phyloP scores from a whole-genome alignment of 2,113 vertebrate genomes.

The Nothocercus nigrocapillus region DNA sequence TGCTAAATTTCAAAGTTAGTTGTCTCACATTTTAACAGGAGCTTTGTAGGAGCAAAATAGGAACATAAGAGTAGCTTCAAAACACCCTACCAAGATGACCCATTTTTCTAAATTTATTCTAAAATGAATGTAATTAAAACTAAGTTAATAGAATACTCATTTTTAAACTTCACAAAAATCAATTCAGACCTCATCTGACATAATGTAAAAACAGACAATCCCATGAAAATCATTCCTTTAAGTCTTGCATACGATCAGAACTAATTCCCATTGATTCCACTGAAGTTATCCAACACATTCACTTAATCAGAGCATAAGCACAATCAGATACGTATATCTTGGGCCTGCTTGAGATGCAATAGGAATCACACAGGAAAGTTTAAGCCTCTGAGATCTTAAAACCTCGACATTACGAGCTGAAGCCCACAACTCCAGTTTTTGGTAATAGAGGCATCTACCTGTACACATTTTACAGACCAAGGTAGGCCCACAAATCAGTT shows the following conservation, averaged over 20 bases:
- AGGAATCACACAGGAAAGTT: not conserved
- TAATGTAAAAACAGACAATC: not conserved
- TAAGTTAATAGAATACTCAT: not conserved
- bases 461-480: not conserved
- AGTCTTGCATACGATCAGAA: not conserved
- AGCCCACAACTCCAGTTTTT: not conserved
- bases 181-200: not conserved
- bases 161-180: not conserved
- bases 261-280: not conserved
- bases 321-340: not conserved
- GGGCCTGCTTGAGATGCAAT: not conserved
- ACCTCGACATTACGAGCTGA: not conserved
- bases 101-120: not conserved
- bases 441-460: not conserved
- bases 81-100: not conserved
- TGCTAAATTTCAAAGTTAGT: not conserved
- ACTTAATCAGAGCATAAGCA: not conserved
- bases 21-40: not conserved
- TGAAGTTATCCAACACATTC: not conserved
- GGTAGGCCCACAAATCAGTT: not conserved
- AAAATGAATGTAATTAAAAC: not conserved
- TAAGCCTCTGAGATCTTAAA: not conserved
- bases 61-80: not conserved
- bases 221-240: not conserved
- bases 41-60: too few species aligned